phyloP scores from a whole-genome alignment of 2,888 invertebrate species.

The Resseliella maxima region DNA sequence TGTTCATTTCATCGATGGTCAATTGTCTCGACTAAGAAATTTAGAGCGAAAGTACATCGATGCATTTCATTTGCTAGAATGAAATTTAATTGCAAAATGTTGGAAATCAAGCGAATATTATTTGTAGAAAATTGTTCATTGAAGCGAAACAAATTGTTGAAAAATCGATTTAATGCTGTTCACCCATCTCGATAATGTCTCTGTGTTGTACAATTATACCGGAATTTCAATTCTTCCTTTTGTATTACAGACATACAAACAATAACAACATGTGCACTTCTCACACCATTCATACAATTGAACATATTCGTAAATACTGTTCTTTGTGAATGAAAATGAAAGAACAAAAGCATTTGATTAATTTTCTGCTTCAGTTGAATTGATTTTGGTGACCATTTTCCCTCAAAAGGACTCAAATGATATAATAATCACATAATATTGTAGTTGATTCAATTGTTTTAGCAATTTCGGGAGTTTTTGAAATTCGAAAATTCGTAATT shows the following conservation, averaged over 20 bases:
- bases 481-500: background rate
- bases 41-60: background rate
- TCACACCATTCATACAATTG: background rate
- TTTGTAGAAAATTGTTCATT: background rate
- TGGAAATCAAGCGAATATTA: background rate
- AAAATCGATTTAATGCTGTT: background rate
- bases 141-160: background rate
- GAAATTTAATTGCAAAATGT: too few relatives aligned
- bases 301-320: background rate
- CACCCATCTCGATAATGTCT: background rate
- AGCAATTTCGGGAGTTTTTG: background rate
- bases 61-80: background rate
- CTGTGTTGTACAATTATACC: background rate
- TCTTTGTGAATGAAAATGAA: background rate
- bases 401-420: constrained; percentile 28
- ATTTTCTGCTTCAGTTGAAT: constrained; percentile 30
- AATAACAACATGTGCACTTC: background rate
- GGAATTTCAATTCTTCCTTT: too few relatives aligned
- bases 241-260: too few relatives aligned
- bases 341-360: constrained; percentile 53
- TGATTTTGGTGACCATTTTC: background rate
- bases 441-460: constrained; percentile 5
- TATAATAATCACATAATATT: constrained; percentile 43
- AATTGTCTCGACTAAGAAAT: background rate
- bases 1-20: background rate